phyloP scores from a whole-genome alignment of 2,888 invertebrate species.

The Dioctria rufipes region DNA sequence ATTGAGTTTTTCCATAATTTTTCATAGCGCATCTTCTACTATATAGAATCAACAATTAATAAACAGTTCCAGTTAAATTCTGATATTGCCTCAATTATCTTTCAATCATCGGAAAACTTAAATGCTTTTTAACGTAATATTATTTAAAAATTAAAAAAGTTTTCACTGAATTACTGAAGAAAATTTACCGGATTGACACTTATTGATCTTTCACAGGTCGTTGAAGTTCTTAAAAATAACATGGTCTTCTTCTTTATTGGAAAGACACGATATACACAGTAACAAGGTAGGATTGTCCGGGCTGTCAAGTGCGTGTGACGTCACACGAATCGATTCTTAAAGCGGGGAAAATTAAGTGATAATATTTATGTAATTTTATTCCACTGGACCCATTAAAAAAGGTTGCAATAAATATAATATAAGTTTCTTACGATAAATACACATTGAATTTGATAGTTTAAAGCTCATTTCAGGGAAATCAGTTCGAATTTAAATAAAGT shows the following conservation, averaged over 20 bases:
- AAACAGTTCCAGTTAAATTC: not conserved
- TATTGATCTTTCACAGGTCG: conserved; percentile 32
- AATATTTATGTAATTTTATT: no score
- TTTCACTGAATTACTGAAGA: conserved; percentile 14
- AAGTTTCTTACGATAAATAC: no score
- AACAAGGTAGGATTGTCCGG: no score
- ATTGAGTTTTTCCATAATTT: conserved; percentile 23
- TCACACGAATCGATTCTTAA: no score
- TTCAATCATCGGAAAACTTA: not conserved
- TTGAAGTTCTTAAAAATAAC: conserved; percentile 20
- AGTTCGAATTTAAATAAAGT: no score
- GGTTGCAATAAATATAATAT: no score
- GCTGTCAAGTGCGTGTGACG: no score
- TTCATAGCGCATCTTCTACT: conserved; percentile 44
- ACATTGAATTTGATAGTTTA: no score
- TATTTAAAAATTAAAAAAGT: conserved; percentile 6
- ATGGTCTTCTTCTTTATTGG: conserved; percentile 17
- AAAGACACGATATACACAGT: no score
- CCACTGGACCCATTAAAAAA: no score
- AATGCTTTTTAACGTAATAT: not conserved
- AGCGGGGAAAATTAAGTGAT: no score
- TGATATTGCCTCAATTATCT: conserved; percentile 9
- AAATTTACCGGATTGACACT: conserved; percentile 38
- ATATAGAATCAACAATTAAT: not conserved
- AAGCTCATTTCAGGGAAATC: no score